Evolutionary conservation across 2,797 vertebrate genomes (phyloP).

Genomic region (Echiichthys vipera): DNA sequence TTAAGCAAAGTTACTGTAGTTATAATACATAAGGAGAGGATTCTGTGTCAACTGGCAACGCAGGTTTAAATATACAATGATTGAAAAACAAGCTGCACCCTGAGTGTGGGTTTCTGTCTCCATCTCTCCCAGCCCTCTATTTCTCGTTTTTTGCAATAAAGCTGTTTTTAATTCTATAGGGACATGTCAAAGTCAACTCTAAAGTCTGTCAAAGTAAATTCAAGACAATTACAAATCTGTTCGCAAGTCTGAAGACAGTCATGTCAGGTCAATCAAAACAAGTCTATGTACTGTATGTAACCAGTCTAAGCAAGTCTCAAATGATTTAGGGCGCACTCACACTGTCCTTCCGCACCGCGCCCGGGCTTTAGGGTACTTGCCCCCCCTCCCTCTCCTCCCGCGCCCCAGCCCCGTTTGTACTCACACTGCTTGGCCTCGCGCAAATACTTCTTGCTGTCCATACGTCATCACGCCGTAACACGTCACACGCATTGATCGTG

Average conservation of each 20-base stretch:
- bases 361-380: too few species aligned
- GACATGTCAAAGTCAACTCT: background rate
- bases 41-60: conserved; percentile 26
- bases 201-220: background rate
- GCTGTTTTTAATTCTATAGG: background rate
- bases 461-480: too few species aligned
- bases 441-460: too few species aligned
- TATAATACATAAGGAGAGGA: conserved; percentile 28
- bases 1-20: conserved; percentile 8
- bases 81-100: conserved; percentile 32
- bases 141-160: background rate
- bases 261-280: background rate
- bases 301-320: too few species aligned
- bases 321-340: too few species aligned
- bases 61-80: conserved; percentile 43
- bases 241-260: background rate
- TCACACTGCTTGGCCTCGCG: too few species aligned
- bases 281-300: too few species aligned
- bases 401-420: too few species aligned
- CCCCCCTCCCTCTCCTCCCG: too few species aligned
- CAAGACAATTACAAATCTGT: background rate
- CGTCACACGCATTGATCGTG: too few species aligned
- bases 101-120: conserved; percentile 17
- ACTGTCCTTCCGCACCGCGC: too few species aligned
- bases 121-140: background rate